Percentiles rank a stretch among this genome's conserved stretches.
These are phyloP conservation scores for Drosophila suboccidentalis DNA, from an alignment of 2,888 invertebrate genomes.

Conservation along the genomic window DNA sequence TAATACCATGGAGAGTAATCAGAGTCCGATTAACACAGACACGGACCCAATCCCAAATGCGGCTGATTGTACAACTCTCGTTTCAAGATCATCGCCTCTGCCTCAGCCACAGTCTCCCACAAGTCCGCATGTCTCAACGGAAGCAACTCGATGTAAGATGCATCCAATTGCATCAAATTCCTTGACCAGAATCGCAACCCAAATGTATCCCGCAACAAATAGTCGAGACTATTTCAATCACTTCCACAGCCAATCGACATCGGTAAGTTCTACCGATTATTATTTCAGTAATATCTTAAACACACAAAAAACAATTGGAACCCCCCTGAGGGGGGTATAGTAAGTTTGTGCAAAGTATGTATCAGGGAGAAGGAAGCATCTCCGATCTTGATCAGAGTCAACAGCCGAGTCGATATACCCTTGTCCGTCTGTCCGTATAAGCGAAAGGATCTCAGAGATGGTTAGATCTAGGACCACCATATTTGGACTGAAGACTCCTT, in stretches of 20 bases:
- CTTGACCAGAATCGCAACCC: constrained; percentile 85
- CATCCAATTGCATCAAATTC: constrained; percentile 56
- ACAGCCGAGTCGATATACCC: too few species aligned
- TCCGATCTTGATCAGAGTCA: too few species aligned
- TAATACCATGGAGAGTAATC: constrained; percentile 51
- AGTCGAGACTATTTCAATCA: constrained; percentile 93
- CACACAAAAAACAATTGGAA: too few species aligned
- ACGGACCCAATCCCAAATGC: constrained; percentile 13
- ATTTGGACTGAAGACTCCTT: too few species aligned
- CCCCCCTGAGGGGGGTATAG: too few species aligned
- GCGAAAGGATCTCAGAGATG: too few species aligned
- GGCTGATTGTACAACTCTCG: constrained; percentile 54
- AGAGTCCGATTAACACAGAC: constrained; percentile 58
- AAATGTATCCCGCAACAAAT: constrained; percentile 86
- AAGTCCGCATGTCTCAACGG: constrained; percentile 48
- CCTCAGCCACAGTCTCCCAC: constrained; percentile 39
- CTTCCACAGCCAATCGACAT: constrained; percentile 95
- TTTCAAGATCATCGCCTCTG: constrained; percentile 68
- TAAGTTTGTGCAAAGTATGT: too few species aligned
- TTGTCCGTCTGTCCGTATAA: too few species aligned
- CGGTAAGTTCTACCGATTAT: constrained; percentile 71
- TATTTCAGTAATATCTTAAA: neutral
- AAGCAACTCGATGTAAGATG: constrained; percentile 55
- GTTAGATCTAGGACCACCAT: too few species aligned
- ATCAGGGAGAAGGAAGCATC: too few species aligned